phyloP scores from a whole-genome alignment of 2,797 vertebrate species.

The Trematomus bernacchii region DNA sequence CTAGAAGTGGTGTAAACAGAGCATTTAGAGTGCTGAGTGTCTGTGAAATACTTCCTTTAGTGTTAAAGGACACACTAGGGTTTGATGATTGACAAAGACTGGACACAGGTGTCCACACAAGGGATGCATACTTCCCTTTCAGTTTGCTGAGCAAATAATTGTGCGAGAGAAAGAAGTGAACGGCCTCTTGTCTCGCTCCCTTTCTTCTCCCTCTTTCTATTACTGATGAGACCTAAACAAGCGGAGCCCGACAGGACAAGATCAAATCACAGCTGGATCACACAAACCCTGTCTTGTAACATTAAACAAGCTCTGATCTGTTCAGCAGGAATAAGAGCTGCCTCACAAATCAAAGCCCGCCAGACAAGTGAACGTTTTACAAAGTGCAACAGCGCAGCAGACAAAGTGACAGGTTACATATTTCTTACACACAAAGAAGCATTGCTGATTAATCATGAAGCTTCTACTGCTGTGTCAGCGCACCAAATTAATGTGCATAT shows the following conservation, averaged over 20 bases:
- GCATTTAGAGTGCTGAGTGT: conserved; percentile 7
- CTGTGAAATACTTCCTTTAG: conserved; percentile 24
- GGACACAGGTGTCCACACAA: conserved; percentile 60
- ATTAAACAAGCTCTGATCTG: conserved; percentile 41
- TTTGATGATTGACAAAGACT: conserved; percentile 55
- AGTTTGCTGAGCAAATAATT: conserved; percentile 40
- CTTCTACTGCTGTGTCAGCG: neutral
- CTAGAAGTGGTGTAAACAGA: neutral
- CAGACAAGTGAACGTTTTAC: conserved; percentile 2
- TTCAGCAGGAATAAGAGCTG: conserved; percentile 25
- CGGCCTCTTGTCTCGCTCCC: conserved; percentile 21
- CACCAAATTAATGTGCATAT: neutral
- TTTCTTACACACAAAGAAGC: conserved; percentile 9
- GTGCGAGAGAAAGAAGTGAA: conserved; percentile 35
- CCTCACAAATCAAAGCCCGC: conserved; percentile 40
- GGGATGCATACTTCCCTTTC: conserved; percentile 55
- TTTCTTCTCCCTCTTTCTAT: conserved; percentile 46
- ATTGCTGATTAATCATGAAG: neutral
- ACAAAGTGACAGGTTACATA: neutral
- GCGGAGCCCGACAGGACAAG: conserved; percentile 40
- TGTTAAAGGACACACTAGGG: conserved; percentile 28
- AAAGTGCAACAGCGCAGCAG: conserved; percentile 17
- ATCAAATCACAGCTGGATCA: conserved; percentile 52
- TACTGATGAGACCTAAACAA: conserved; percentile 48
- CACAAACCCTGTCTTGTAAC: conserved; percentile 32